Conservation (phyloP, 2,797 vertebrate species). For the Delichon dasypus region DNA sequence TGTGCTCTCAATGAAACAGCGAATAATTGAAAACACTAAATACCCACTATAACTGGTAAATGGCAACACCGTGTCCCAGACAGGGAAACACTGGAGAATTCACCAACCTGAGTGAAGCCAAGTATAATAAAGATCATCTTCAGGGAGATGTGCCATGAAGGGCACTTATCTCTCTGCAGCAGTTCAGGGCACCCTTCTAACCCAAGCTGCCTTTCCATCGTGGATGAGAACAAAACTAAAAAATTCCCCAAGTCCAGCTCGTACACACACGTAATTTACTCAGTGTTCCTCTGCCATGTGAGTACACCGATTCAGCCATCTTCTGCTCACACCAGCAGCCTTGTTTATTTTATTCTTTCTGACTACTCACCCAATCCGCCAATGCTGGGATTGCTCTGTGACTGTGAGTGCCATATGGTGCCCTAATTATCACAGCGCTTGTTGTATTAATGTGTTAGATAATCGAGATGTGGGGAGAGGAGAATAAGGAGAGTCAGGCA, state of each 20-base stretch:
- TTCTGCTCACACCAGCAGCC: background rate
- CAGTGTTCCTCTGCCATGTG: background rate
- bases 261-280: background rate
- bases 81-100: background rate
- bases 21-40: slow-evolving; percentile 18
- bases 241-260: background rate
- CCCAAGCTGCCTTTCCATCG: background rate
- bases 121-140: background rate
- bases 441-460: background rate
- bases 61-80: background rate
- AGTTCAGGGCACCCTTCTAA: background rate
- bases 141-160: background rate
- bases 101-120: background rate
- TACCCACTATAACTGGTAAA: background rate
- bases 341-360: background rate
- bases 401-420: background rate
- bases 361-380: background rate
- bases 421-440: background rate
- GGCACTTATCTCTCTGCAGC: background rate
- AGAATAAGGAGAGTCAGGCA: background rate
- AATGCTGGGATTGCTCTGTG: background rate
- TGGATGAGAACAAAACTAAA: background rate
- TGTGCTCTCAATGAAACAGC: background rate
- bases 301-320: background rate
- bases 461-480: background rate